phyloP scores from a whole-genome alignment of 2,888 invertebrate genomes.

The Polia nebulosa region DNA sequence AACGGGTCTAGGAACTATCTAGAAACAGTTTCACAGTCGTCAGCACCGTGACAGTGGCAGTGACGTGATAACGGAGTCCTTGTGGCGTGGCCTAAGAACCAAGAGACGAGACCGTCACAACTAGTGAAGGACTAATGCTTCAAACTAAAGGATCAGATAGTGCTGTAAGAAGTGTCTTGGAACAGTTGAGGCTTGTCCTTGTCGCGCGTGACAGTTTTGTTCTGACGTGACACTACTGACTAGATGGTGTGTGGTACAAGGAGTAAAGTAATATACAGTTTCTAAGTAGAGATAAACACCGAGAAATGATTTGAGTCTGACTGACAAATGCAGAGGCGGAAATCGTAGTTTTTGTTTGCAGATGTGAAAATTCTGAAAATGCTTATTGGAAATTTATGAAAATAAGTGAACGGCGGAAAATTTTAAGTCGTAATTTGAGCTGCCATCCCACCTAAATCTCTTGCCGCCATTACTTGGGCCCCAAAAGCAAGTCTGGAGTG shows the following conservation, averaged over 20 bases:
- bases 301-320: neutral
- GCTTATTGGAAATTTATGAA: neutral
- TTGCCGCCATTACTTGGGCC: slow-evolving; percentile 68
- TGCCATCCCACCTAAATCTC: slow-evolving; percentile 28
- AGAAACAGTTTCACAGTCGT: slow-evolving; percentile 35
- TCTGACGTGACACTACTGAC: slow-evolving; percentile 56
- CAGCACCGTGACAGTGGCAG: slow-evolving; percentile 35
- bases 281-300: neutral
- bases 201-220: slow-evolving; percentile 50
- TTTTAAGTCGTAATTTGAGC: neutral
- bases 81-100: slow-evolving; percentile 33
- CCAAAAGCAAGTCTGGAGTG: slow-evolving; percentile 84
- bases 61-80: slow-evolving; percentile 49
- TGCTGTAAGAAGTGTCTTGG: slow-evolving; percentile 40
- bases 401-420: neutral
- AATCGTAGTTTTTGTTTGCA: too few relatives aligned
- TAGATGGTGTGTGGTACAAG: slow-evolving; percentile 44
- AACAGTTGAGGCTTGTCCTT: slow-evolving; percentile 36
- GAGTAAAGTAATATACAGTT: neutral
- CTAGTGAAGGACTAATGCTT: slow-evolving; percentile 34
- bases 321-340: neutral
- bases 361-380: neutral
- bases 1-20: slow-evolving; percentile 24
- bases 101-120: slow-evolving; percentile 39
- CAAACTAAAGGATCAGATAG: slow-evolving; percentile 29